Evolutionary conservation across 2,113 vertebrate genomes (phyloP), one percentile per base, ranked within the genome.

Genomic region (Periophthalmus modestus): DNA sequence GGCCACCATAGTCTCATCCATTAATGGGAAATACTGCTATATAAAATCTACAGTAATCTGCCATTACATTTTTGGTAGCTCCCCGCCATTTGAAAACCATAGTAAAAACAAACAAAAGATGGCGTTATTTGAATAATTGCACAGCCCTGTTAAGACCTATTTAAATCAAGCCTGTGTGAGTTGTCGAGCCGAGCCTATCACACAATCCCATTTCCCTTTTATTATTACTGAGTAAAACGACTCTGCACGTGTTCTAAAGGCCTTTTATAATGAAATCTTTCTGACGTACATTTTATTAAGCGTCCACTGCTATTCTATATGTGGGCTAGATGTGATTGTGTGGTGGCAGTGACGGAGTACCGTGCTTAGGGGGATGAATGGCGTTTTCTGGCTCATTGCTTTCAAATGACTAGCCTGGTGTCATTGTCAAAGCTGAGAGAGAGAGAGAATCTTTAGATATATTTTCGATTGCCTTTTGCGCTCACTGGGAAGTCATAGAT

Each of bases 341-440:
- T 54, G 10, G 52, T 18, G 74, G 61, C 77, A 78, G 62, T 76
- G 87, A 85, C 80, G 71, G 89, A 85, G 81, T 72, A 79, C 68
- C 19, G 52, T 85, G 82, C 84, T 81, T 74, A 73, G 82, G 39
- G 81, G 83, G 86, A 92, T 90, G 87, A 91, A 92, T 89, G 87
- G 86, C 65, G 80, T 91, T 91, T 92, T 92, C 85, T 89, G 91
- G 79, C 90, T 91, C 90, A 88, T 89, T 89, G 88, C 87, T 86
- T 81, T 70, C 46, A 89, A 92, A 92, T 86, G 87, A 89, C 80
- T 87, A 81, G 85, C 73, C 78, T 75, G 78, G 84, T 87, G 84
- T 91, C 88, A 90, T 89, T 92, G 92, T 93, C 86, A 88, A 33
- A 39, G 67, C 82, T 62, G 78, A 79, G 75, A 80, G 47, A 66